These are phyloP conservation scores for Penaeus chinensis DNA, from an alignment of 1,140 invertebrate species.

Conservation along the genomic window DNA sequence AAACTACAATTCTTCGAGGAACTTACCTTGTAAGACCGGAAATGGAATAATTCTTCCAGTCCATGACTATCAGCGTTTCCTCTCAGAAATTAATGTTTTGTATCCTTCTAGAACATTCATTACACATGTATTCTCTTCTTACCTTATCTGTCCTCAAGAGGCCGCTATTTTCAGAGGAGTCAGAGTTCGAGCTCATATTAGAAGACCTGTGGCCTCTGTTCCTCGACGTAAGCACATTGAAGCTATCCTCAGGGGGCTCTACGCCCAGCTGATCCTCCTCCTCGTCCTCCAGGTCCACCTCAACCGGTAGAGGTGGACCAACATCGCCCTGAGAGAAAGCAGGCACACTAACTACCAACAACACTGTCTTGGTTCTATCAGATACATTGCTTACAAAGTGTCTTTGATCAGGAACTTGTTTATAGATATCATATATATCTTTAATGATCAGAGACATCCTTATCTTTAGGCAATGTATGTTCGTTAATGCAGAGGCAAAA, in stretches of 20 bases:
- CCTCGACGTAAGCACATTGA: slow-evolving; percentile 46
- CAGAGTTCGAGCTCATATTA: slow-evolving; percentile 63
- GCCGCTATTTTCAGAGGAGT: slow-evolving; percentile 69
- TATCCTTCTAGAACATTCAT: no score
- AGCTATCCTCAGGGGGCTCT: slow-evolving; percentile 55
- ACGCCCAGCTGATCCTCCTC: slow-evolving; percentile 65
- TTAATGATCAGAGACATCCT: neutral
- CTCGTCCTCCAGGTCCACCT: slow-evolving; percentile 70
- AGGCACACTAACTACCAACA: neutral
- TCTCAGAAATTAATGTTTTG: no score
- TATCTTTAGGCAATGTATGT: neutral
- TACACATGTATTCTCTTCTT: neutral
- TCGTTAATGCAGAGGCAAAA: neutral
- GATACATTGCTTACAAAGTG: neutral
- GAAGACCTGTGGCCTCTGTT: slow-evolving; percentile 63
- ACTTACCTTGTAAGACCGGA: no score
- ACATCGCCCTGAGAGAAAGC: slow-evolving; percentile 22
- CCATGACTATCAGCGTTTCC: no score
- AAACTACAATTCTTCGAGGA: no score
- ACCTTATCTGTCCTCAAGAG: slow-evolving; percentile 60
- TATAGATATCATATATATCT: neutral
- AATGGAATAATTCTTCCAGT: no score
- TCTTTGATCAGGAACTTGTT: neutral
- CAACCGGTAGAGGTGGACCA: slow-evolving; percentile 13
- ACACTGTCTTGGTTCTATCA: neutral